phyloP scores from a whole-genome alignment of 2,888 invertebrate genomes.

The Melangyna quadrimaculata region DNA sequence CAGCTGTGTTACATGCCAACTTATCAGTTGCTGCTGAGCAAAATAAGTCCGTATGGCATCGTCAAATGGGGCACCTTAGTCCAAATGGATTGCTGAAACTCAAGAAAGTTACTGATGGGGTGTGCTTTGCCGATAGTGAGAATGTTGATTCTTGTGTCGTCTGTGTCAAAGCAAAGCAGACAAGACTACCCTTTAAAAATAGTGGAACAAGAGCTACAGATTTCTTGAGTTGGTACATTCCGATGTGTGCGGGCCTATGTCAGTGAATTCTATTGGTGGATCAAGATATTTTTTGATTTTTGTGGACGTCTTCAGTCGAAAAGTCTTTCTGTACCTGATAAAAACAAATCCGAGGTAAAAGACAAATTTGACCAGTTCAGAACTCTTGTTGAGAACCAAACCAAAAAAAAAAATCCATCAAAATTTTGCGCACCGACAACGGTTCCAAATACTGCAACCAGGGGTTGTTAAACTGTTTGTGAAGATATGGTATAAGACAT shows the following conservation, averaged over 20 bases:
- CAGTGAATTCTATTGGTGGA: too few species aligned
- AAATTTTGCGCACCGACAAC: conserved; percentile 21
- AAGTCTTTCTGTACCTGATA: conserved; percentile 38
- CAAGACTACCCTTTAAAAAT: neutral
- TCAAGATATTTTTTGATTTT: too few species aligned
- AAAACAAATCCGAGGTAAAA: conserved; percentile 56
- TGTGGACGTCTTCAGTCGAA: conserved; percentile 72
- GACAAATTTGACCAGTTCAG: conserved; percentile 55
- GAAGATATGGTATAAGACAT: too few species aligned
- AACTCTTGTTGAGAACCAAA: conserved; percentile 60
- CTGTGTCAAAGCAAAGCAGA: conserved; percentile 17
- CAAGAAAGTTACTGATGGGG: neutral
- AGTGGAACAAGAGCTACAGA: too few species aligned
- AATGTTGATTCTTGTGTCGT: neutral
- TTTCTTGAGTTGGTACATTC: too few species aligned
- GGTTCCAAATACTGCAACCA: neutral
- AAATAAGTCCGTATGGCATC: conserved; percentile 4
- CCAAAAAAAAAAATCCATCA: conserved; percentile 34
- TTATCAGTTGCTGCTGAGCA: neutral
- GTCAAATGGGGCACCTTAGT: conserved; percentile 6
- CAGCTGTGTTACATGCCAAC: too few species aligned
- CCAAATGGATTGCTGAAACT: neutral
- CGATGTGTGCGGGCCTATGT: too few species aligned
- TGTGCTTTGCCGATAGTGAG: neutral
- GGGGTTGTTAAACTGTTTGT: conserved; percentile 11